phyloP scores from a whole-genome alignment of 1,140 invertebrate species.

The Orchesella cincta region DNA sequence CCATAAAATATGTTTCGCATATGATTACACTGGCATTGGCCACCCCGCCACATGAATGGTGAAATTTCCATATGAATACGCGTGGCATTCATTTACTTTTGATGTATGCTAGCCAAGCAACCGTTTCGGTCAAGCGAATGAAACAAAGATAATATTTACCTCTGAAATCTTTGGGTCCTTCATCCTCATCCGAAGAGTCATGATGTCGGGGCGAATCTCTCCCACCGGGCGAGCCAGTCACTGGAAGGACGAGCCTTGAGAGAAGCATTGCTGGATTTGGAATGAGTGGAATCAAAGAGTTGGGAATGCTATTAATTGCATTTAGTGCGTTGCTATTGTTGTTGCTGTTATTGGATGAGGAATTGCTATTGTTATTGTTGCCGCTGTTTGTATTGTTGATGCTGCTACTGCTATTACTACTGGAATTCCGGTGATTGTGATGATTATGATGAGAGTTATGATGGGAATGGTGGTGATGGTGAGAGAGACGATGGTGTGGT shows the following conservation, averaged over 20 bases:
- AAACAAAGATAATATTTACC: slow-evolving; percentile 30
- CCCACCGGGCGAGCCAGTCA: slow-evolving; percentile 28
- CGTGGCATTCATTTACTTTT: background rate
- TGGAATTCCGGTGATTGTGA: slow-evolving; percentile 32
- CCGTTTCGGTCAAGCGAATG: background rate
- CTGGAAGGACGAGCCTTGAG: slow-evolving; percentile 45
- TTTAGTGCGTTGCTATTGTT: slow-evolving; percentile 30
- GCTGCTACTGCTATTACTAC: slow-evolving; percentile 3
- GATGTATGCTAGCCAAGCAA: too few species aligned
- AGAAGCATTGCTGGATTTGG: slow-evolving; percentile 45
- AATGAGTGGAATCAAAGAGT: slow-evolving; percentile 30
- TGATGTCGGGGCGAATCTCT: slow-evolving; percentile 46
- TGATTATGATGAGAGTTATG: slow-evolving; percentile 13
- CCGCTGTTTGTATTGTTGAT: background rate
- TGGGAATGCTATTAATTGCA: slow-evolving; percentile 14
- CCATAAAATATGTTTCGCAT: background rate
- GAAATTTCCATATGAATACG: background rate
- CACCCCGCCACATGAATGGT: background rate
- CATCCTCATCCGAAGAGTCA: slow-evolving; percentile 48
- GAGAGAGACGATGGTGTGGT: slow-evolving; percentile 15
- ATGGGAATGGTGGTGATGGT: slow-evolving; percentile 6
- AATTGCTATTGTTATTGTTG: slow-evolving; percentile 36
- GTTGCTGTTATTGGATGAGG: slow-evolving; percentile 23
- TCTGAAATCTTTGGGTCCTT: slow-evolving; percentile 48
- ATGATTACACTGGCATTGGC: background rate